These are phyloP conservation scores for Petrosia ficiformis DNA, from an alignment of 37 sponge, comb jelly and placozoan species.

Conservation along the genomic window DNA sequence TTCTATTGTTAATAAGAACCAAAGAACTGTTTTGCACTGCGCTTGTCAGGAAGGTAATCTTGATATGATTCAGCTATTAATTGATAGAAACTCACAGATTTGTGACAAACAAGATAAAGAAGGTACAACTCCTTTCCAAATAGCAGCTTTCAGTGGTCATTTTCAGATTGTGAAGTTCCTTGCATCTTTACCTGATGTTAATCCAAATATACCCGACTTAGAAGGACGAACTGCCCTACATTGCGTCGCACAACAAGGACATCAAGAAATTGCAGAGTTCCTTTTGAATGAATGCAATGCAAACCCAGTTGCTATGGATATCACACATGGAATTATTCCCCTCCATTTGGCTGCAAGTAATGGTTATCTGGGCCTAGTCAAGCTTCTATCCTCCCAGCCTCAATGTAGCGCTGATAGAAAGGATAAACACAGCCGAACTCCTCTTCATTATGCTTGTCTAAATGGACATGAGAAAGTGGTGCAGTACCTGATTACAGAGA, in stretches of 20 bases:
- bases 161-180: constrained; percentile 12
- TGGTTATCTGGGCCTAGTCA: constrained; percentile 20
- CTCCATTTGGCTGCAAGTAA: constrained; percentile 48
- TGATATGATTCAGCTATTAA: not conserved
- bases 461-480: constrained; percentile 20
- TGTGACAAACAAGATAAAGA: constrained; percentile 18
- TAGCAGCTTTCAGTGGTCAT: constrained; percentile 32
- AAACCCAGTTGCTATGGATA: not conserved
- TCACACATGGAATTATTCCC: constrained; percentile 18
- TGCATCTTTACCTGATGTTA: not conserved
- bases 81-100: not conserved
- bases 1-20: constrained; percentile 23
- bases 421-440: constrained; percentile 14
- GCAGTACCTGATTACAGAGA: constrained; percentile 24
- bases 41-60: constrained; percentile 22
- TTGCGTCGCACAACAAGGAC: constrained; percentile 23
- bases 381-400: constrained; percentile 26
- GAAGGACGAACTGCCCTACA: constrained; percentile 37
- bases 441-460: constrained; percentile 39
- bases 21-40: constrained; percentile 25
- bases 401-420: constrained; percentile 2
- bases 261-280: constrained; percentile 1
- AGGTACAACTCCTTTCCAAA: constrained; percentile 49
- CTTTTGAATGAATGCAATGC: constrained; percentile 8
- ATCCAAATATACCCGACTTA: constrained; percentile 30